Evolutionary conservation across 2,113 vertebrate species (phyloP).

Genomic region (Peromyscus californicus): DNA sequence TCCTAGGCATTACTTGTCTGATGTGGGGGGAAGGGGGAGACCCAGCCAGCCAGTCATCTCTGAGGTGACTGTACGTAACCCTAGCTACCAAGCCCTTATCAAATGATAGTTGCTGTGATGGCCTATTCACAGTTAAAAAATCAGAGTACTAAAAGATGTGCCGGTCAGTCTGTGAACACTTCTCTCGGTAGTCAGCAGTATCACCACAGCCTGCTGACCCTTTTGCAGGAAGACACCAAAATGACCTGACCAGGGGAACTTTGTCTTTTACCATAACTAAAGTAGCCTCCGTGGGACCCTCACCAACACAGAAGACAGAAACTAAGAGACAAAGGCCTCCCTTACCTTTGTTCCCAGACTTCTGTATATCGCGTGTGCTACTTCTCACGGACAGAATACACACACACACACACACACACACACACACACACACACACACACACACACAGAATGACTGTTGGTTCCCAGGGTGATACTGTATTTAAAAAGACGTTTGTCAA

Average conservation of each 20-base stretch:
- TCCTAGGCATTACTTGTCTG: neutral
- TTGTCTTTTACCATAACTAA: too few species aligned
- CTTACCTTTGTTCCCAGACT: neutral
- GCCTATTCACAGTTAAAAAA: neutral
- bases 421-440: neutral
- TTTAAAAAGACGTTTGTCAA: neutral
- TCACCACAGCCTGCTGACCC: neutral
- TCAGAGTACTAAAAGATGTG: neutral
- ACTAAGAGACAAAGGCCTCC: neutral
- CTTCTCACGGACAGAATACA: neutral
- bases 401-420: neutral
- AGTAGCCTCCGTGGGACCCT: neutral
- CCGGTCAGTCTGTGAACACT: neutral
- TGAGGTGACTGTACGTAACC: neutral
- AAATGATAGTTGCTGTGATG: neutral
- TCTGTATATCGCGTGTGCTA: rapidly evolving
- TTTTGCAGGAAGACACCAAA: neutral
- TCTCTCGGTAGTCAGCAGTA: neutral
- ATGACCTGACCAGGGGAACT: neutral
- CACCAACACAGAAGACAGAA: neutral
- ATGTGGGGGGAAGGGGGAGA: neutral
- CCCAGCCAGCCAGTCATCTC: neutral
- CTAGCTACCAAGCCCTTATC: neutral
- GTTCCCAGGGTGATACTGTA: neutral
- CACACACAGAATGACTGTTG: neutral